Conservation (phyloP, 2,797 vertebrate species). For the Merluccius polli region DNA sequence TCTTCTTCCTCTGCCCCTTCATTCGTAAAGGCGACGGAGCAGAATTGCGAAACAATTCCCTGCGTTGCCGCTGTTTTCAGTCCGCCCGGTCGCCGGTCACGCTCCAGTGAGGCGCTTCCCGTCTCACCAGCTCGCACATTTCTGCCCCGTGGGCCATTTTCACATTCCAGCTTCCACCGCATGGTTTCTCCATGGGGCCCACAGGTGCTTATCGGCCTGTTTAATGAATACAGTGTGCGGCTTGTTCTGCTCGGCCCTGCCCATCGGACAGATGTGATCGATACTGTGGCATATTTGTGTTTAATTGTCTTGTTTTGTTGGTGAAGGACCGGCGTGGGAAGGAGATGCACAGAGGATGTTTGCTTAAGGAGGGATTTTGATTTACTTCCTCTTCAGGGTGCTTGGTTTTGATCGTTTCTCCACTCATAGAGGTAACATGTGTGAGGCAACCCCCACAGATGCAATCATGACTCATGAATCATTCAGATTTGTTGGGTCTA, state of each 20-base stretch:
- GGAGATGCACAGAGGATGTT: slow-evolving; percentile 13
- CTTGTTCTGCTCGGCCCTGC: slow-evolving; percentile 65
- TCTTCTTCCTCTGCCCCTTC: neutral
- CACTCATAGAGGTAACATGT: neutral
- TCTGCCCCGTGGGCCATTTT: slow-evolving; percentile 38
- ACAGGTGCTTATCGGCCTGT: slow-evolving; percentile 60
- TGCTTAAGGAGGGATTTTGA: neutral
- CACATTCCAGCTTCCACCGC: neutral
- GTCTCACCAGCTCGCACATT: slow-evolving; percentile 32
- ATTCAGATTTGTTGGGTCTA: neutral
- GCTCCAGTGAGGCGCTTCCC: slow-evolving; percentile 43
- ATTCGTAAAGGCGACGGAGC: slow-evolving; percentile 34
- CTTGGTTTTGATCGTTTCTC: neutral
- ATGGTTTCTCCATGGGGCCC: slow-evolving; percentile 46
- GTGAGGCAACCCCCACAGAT: neutral
- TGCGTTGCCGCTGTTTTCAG: slow-evolving; percentile 6
- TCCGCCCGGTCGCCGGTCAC: slow-evolving; percentile 28
- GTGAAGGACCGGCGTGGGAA: slow-evolving; percentile 35
- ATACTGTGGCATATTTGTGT: slow-evolving; percentile 60
- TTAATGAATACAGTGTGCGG: slow-evolving; percentile 69
- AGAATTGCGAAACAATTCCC: slow-evolving; percentile 1
- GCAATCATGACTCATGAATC: neutral
- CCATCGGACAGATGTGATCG: slow-evolving; percentile 65
- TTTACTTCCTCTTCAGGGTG: neutral
- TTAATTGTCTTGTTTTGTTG: slow-evolving; percentile 68